phyloP scores from a whole-genome alignment of 2,888 invertebrate genomes.

The Campopleginae sp. region DNA sequence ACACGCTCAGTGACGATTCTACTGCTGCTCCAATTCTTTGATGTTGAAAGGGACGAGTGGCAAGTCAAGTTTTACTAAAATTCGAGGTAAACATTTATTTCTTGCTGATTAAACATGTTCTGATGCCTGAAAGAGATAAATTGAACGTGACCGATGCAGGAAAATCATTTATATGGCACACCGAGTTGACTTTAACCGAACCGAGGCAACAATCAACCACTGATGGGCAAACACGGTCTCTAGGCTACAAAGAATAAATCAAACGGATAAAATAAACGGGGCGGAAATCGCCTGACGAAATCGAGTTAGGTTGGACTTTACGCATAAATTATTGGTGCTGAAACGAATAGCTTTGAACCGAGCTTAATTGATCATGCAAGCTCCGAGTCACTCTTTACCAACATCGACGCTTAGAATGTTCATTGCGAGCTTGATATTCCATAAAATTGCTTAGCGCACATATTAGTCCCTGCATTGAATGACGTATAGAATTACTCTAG shows the following conservation, averaged over 20 bases:
- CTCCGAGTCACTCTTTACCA: background rate
- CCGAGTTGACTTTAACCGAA: too few species aligned
- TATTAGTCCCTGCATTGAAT: background rate
- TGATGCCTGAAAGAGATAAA: background rate
- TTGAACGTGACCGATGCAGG: background rate
- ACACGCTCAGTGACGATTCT: background rate
- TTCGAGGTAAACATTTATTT: background rate
- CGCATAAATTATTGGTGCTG: background rate
- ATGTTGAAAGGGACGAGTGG: background rate
- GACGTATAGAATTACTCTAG: background rate
- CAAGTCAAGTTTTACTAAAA: background rate
- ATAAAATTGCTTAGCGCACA: background rate
- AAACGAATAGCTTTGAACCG: background rate
- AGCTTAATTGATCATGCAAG: background rate
- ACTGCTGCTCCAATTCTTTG: background rate
- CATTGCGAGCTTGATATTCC: background rate
- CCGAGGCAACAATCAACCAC: background rate
- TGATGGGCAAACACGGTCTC: background rate
- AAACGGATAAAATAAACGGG: background rate
- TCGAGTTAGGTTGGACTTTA: background rate
- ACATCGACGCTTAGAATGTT: background rate
- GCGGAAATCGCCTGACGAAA: background rate
- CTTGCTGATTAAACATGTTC: background rate
- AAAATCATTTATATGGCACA: too few species aligned
- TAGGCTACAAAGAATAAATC: background rate